Evolutionary conservation across 2,113 vertebrate species (phyloP).

Genomic region (Rhinoptilus africanus): DNA sequence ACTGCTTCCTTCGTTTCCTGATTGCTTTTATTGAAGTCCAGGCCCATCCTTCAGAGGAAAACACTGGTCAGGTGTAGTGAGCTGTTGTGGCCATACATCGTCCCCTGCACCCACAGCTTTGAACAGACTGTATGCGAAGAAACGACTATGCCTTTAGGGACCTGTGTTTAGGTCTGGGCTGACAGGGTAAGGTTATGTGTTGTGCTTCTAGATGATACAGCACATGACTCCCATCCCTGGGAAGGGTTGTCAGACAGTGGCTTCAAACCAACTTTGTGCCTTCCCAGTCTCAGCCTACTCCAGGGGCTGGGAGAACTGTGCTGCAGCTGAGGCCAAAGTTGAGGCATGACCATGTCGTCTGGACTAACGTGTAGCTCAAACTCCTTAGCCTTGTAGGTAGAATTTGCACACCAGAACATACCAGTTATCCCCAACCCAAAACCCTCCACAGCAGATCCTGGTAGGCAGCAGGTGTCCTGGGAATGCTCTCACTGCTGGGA

Average conservation of each 20-base stretch:
- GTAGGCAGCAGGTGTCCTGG: neutral
- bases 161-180: neutral
- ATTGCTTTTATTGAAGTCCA: neutral
- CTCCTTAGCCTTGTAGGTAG: neutral
- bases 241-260: neutral
- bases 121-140: neutral
- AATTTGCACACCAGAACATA: neutral
- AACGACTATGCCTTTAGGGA: neutral
- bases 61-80: neutral
- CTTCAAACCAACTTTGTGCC: neutral
- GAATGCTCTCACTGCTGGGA: neutral
- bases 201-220: neutral
- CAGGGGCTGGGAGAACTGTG: neutral
- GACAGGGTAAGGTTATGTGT: neutral
- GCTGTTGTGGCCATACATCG: neutral
- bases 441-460: neutral
- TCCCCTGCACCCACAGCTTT: neutral
- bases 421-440: neutral
- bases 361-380: neutral
- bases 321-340: neutral
- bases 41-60: neutral
- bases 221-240: neutral
- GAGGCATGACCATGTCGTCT: neutral
- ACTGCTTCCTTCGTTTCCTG: neutral
- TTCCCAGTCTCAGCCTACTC: neutral